phyloP scores from a whole-genome alignment of 2,888 invertebrate genomes.

The Cerastoderma edule region DNA sequence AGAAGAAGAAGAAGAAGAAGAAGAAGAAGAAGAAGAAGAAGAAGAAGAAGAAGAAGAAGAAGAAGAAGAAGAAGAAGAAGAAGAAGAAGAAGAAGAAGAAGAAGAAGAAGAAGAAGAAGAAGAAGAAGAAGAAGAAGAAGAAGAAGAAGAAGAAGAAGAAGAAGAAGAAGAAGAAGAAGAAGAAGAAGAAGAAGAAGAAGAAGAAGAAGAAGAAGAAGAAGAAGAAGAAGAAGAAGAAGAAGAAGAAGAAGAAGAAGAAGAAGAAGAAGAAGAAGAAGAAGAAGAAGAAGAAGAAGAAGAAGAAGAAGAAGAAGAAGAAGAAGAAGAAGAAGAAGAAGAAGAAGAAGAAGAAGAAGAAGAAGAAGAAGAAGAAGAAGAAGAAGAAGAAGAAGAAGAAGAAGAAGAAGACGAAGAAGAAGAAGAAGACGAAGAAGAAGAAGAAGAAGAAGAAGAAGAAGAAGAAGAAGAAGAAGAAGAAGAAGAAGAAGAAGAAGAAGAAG shows the following conservation, averaged over 20 bases:
- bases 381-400: too few species aligned
- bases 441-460: neutral
- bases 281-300: constrained; percentile 7
- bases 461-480: neutral
- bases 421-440: too few species aligned
- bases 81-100: neutral
- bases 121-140: neutral
- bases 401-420: too few species aligned
- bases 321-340: neutral
- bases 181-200: neutral
- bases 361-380: neutral
- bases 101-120: neutral
- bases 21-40: neutral
- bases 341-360: neutral
- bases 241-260: neutral
- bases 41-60: neutral
- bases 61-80: neutral
- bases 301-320: constrained; percentile 6
- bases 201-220: neutral
- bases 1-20: neutral
- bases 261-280: neutral
- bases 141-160: neutral
- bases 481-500: neutral
- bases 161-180: neutral
- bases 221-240: neutral